Base-by-base conservation (phyloP, 2,113 vertebrate genomes). In the Halcyon malimbica region DNA sequence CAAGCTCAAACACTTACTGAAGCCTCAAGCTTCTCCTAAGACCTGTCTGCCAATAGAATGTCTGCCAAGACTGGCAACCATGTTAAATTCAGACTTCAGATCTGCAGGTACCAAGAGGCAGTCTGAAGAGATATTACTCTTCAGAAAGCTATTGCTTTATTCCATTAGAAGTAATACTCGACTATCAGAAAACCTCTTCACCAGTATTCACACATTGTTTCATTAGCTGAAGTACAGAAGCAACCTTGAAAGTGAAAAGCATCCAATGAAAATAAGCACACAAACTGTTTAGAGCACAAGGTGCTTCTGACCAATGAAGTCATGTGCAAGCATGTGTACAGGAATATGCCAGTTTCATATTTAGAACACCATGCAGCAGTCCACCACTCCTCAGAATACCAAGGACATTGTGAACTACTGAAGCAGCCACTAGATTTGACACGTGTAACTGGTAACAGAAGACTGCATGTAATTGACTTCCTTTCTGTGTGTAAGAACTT, bases 311-410 rank as follows among this genome's bases (percentile, higher is more conserved):
- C 2, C 46, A 17, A 91, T n/a, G 23, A 84, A 78, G 37, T 21
- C 51, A 64, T 0, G 3, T 29, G 31, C 48, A 67, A 54, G 63
- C 25, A 39, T 0, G 1, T 5, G 11, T n/a, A 69, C 0, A 89
- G 37, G 11, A 94, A 91, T 60, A 82, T 0, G 1, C 6, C 69
- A 51, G 35, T 33, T 95, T 85, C 65, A 15, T 51, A 87, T 82
- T 85, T 79, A 85, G 53, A 91, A 73, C 82, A 93, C 82, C 33
- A 87, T 37, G 42, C 62, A 78, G 37, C 82, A 89, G 18, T 60
- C 16, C 3, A n/a, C 68, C 33, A 21, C 64, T 68, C 63, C 56
- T 90, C 86, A 81, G 56, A 83, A 92, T 21, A 89, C 46, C 86
- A 83, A 67, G 39, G 41, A 63, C 76, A 89, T 65, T 59, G 64